Conservation (phyloP, 37 sponge, comb jelly and placozoan genomes). For the Sycon ciliatum region DNA sequence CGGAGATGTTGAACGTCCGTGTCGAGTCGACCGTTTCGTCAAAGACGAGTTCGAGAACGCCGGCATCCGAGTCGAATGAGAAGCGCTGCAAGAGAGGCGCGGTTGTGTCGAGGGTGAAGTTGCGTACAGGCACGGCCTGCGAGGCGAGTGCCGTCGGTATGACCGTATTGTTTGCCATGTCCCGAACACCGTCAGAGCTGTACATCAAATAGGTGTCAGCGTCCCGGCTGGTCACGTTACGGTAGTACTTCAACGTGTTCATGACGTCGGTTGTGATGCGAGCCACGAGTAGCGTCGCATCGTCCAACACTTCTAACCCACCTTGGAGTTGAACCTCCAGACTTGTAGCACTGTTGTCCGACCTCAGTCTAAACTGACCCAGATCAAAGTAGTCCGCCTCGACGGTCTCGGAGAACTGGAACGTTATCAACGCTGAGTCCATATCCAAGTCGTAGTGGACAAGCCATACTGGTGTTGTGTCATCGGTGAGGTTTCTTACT, state of each 20-base stretch:
- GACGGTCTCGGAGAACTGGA: conserved; percentile 69
- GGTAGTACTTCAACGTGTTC: too few relatives aligned
- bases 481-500: conserved; percentile 34
- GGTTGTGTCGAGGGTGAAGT: conserved; percentile 49
- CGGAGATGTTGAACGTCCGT: not conserved
- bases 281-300: too few relatives aligned
- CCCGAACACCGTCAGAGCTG: conserved; percentile 21
- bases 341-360: not conserved
- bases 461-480: conserved; percentile 44
- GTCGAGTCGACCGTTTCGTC: conserved; percentile 64
- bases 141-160: conserved; percentile 17
- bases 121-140: too few relatives aligned
- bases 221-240: too few relatives aligned
- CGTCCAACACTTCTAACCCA: too few relatives aligned
- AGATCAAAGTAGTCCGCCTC: conserved; percentile 52
- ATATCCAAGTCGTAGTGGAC: conserved; percentile 49
- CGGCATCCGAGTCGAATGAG: conserved; percentile 46
- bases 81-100: conserved; percentile 43
- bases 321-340: too few relatives aligned
- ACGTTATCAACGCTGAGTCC: conserved; percentile 46
- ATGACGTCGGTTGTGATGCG: too few relatives aligned
- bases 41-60: conserved; percentile 26
- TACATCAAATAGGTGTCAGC: too few relatives aligned
- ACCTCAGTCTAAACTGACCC: conserved; percentile 43
- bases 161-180: conserved; percentile 52